These are phyloP conservation scores for Agapetus fuscipes DNA, from an alignment of 2,888 invertebrate species.

Conservation along the genomic window DNA sequence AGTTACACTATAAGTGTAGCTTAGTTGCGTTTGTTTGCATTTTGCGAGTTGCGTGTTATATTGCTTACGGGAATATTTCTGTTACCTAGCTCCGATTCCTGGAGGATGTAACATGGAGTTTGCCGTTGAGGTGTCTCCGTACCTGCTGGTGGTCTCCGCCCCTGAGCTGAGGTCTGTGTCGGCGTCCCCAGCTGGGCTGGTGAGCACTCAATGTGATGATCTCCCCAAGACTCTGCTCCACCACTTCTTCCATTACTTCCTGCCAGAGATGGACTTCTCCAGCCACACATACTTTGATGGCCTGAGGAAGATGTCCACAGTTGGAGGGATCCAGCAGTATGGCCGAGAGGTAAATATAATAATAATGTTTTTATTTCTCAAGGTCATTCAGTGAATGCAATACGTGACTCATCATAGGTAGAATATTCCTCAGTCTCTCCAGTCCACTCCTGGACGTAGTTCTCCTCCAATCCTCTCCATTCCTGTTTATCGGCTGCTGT, in stretches of 20 bases:
- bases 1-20: no score
- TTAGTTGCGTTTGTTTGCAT: no score
- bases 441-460: no score
- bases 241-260: conserved; percentile 52
- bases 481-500: no score
- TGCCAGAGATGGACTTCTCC: conserved; percentile 47
- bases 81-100: conserved; percentile 58
- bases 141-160: conserved; percentile 35
- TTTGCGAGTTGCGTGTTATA: no score
- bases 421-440: no score
- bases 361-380: conserved; percentile 1
- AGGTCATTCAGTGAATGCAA: conserved; percentile 8
- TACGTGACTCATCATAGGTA: no score
- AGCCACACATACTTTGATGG: conserved; percentile 49
- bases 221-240: conserved; percentile 32
- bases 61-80: conserved; percentile 21
- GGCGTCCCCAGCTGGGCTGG: conserved; percentile 39
- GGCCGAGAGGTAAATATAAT: conserved; percentile 49
- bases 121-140: conserved; percentile 50
- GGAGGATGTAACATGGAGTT: conserved; percentile 72
- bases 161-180: conserved; percentile 43
- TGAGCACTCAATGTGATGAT: conserved; percentile 24
- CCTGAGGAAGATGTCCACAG: conserved; percentile 51
- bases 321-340: conserved; percentile 39
- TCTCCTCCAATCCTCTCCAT: no score